These are phyloP conservation scores for Epinotia bilunana DNA, from an alignment of 2,888 invertebrate species.

Conservation along the genomic window DNA sequence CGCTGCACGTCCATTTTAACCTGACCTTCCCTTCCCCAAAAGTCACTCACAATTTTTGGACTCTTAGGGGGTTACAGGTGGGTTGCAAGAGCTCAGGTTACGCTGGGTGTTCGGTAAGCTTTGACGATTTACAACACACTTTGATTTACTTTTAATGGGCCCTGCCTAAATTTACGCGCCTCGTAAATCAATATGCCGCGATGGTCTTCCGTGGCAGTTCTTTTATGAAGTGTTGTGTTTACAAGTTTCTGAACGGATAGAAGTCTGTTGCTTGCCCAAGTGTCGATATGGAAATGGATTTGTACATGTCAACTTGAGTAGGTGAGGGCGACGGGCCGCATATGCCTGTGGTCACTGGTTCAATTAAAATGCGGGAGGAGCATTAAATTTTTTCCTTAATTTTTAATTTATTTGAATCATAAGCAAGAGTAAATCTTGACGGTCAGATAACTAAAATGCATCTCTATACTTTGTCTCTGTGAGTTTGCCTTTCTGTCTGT, in stretches of 20 bases:
- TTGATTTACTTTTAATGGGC: constrained; percentile 55
- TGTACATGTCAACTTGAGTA: not conserved
- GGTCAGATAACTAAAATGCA: too few species aligned
- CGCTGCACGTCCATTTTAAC: not conserved
- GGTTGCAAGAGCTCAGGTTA: constrained; percentile 40
- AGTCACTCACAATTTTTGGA: not conserved
- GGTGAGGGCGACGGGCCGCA: too few species aligned
- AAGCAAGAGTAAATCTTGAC: too few species aligned
- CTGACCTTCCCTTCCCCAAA: not conserved
- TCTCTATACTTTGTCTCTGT: too few species aligned
- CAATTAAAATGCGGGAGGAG: too few species aligned
- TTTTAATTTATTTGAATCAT: too few species aligned
- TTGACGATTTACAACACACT: constrained; percentile 57
- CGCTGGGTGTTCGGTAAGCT: constrained; percentile 49
- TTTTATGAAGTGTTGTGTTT: constrained; percentile 44
- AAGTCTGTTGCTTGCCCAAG: constrained; percentile 10
- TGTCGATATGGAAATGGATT: not conserved
- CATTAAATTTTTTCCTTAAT: too few species aligned
- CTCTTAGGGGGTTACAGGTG: not conserved
- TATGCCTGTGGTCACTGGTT: too few species aligned
- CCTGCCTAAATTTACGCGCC: constrained; percentile 45
- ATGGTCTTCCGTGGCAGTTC: constrained; percentile 39
- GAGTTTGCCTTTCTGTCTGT: too few species aligned
- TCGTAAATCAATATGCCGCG: constrained; percentile 46
- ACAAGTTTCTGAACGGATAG: constrained; percentile 22